Evolutionary conservation across 2,888 invertebrate species (phyloP), one percentile per base, ranked within the genome.

Genomic region (Criorhina ranunculi): DNA sequence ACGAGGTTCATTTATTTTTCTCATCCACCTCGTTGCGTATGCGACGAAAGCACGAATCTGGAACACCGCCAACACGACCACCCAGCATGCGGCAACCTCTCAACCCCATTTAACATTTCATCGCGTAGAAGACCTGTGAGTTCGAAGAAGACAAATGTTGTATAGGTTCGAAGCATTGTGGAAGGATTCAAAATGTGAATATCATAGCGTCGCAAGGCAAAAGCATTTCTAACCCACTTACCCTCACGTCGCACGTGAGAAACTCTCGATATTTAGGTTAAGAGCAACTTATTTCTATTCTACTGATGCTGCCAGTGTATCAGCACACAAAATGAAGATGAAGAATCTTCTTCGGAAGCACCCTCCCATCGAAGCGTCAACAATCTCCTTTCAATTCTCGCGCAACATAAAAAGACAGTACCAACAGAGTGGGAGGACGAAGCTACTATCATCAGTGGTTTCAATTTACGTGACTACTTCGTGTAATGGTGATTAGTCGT

Each of bases 251-350:
- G 73, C 53, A 79, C 79, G 79, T 83, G 83, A 83, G 79, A 83
- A 83, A 83, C 83, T 80, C 67, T 83, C 83, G 79, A 83, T 83
- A 83, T 83, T 79, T 73, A 79, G 83, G 79, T 83, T 83, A 79
- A 79, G 79, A 83, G 73, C 67, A 79, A 79, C 83, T 83, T 79
- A 79, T 83, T 79, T 75, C 73, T 69, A 83, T 79, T 83, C 79
- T 69, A 75, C 60, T 67, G 83, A 59, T 53, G 67, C 59, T 46
- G 55, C 49, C 67, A 83, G 44, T 79, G 29, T 67, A 73, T 79
- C 72, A 57, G 57, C 42, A 79, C 55, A 67, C 12, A 69, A 53
- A 24, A 83, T 69, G 57, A 73, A 79, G 66, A 81, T 66, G 76
- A 78, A 66, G 55, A 69, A 76, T 66, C 15, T 57, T 42, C 73